phyloP scores from a whole-genome alignment of 2,113 vertebrate genomes.

The Galemys pyrenaicus region DNA sequence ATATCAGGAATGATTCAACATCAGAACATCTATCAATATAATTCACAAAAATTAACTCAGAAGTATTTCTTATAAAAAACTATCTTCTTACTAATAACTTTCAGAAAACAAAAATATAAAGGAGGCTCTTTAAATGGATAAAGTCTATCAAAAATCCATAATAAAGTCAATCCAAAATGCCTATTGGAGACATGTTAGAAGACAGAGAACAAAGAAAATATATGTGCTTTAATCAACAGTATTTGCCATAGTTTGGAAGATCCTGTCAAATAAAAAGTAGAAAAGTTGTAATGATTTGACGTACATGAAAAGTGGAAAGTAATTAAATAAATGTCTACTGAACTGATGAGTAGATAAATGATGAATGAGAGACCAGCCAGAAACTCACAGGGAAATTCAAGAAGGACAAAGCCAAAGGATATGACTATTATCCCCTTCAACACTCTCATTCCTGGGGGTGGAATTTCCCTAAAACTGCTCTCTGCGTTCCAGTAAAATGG shows the following conservation, averaged over 20 bases:
- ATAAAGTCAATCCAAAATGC: neutral
- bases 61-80: neutral
- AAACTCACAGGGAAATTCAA: neutral
- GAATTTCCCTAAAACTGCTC: too few species aligned
- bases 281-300: neutral
- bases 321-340: neutral
- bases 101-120: neutral
- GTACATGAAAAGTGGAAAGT: neutral
- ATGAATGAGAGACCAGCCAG: neutral
- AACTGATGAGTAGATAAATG: neutral
- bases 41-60: neutral
- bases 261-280: neutral
- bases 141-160: neutral
- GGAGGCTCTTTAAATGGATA: neutral
- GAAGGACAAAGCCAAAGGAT: neutral
- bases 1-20: neutral
- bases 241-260: neutral
- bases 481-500: too few species aligned
- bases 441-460: neutral
- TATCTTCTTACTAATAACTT: neutral
- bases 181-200: neutral
- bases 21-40: neutral
- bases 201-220: neutral
- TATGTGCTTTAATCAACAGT: neutral
- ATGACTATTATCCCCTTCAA: too few species aligned